Conservation (phyloP, 2,113 vertebrate species). For the Halcyon senegalensis region DNA sequence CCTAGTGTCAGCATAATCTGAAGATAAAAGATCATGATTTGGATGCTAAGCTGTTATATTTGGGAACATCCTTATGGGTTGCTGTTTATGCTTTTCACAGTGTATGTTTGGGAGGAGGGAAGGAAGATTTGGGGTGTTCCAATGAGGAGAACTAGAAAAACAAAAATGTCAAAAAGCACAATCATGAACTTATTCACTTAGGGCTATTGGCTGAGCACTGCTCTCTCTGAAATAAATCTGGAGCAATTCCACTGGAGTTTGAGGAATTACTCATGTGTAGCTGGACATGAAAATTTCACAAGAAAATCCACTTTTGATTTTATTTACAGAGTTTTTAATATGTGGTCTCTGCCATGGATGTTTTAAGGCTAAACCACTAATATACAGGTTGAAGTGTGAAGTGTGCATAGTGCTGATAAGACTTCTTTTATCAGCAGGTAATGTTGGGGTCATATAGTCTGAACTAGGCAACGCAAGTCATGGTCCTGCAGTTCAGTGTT, state of each 20-base stretch:
- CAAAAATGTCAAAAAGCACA: not conserved
- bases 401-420: not conserved
- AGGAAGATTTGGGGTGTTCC: not conserved
- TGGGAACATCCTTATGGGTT: not conserved
- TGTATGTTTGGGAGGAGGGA: not conserved
- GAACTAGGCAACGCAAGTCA: not conserved
- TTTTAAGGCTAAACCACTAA: not conserved
- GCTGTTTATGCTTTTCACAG: not conserved
- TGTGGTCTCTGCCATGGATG: not conserved
- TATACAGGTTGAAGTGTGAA: not conserved
- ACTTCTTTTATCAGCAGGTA: not conserved
- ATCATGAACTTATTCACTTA: not conserved
- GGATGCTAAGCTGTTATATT: not conserved
- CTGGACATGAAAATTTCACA: not conserved
- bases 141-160: not conserved
- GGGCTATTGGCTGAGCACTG: not conserved
- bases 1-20: not conserved
- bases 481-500: not conserved
- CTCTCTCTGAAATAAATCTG: not conserved
- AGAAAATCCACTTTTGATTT: not conserved
- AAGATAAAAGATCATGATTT: not conserved
- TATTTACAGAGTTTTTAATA: not conserved
- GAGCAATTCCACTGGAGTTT: not conserved
- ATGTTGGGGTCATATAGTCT: rapidly evolving
- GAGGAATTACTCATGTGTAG: not conserved